A percentile compares a stretch with the other conserved stretches of the same genome.
Conservation (phyloP, 2,888 invertebrate species). For the Ormyrus thymus region DNA sequence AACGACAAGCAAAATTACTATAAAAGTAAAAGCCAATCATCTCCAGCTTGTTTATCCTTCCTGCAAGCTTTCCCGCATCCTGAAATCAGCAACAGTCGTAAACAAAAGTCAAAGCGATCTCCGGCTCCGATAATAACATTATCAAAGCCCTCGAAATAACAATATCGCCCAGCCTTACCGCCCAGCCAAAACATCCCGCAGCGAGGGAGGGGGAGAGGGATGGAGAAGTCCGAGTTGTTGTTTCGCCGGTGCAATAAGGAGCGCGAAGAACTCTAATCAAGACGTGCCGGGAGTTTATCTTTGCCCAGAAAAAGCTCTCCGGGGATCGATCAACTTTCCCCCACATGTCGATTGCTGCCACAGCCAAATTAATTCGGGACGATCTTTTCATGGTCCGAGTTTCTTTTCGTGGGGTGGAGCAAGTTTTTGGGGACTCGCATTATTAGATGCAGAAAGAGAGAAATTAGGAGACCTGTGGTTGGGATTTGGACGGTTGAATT, state of each 20-base stretch:
- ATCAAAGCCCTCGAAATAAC: constrained; percentile 17
- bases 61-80: no score
- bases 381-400: not conserved
- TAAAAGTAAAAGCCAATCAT: no score
- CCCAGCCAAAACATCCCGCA: constrained; percentile 29
- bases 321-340: constrained; percentile 65
- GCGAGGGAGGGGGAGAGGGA: not conserved
- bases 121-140: constrained; percentile 16
- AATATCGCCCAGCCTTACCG: not conserved
- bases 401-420: not conserved
- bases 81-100: no score
- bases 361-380: constrained; percentile 54
- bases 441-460: no score
- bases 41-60: no score
- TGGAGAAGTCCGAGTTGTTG: constrained; percentile 22
- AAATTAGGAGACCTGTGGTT: no score
- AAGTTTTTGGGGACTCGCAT: not conserved
- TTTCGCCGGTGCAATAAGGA: constrained; percentile 59
- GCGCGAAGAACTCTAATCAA: constrained; percentile 72
- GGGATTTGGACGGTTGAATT: no score
- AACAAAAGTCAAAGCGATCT: not conserved
- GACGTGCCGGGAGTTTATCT: constrained; percentile 72
- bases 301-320: constrained; percentile 65
- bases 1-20: no score
- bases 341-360: constrained; percentile 33